Evolutionary conservation across 2,113 vertebrate genomes (phyloP).

Genomic region (sheep (Ovis aries)): ARS-UI_Ramb_v3.0 NC_056055.1:145730001-145730500

Average conservation of each 20-base stretch:
- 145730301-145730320: neutral
- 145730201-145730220: neutral
- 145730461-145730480: rapidly evolving
- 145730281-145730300: neutral
- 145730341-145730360: neutral
- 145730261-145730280: neutral
- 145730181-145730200: neutral
- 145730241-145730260: neutral
- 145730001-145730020: neutral
- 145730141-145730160: neutral
- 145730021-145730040: neutral
- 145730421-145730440: neutral
- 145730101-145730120: neutral
- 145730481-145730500: neutral
- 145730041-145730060: neutral
- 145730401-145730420: neutral
- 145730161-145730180: neutral
- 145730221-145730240: neutral
- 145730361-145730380: neutral
- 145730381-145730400: neutral
- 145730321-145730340: neutral
- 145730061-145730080: neutral
- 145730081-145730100: neutral
- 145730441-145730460: neutral
- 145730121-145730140: neutral